phyloP scores from a whole-genome alignment of 2,888 invertebrate genomes.

The Neoitamus cyanurus region DNA sequence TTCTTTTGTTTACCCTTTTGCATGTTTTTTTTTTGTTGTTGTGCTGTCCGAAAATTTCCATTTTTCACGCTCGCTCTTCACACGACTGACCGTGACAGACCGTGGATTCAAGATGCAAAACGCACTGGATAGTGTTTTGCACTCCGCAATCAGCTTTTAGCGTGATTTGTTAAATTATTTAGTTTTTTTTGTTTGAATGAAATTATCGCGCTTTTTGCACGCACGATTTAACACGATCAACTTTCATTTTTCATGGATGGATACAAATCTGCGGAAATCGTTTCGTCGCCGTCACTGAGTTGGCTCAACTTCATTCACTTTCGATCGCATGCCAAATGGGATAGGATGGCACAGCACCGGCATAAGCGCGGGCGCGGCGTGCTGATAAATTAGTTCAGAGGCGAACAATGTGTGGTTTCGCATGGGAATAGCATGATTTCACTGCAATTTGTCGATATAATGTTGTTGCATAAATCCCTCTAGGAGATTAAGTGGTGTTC shows the following conservation, averaged over 20 bases:
- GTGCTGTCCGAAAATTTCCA: not conserved
- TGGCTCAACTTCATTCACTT: not conserved
- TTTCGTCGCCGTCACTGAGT: not conserved
- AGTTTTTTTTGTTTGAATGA: not conserved
- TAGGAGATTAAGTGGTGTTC: not conserved
- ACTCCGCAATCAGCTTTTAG: not conserved
- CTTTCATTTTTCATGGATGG: not conserved
- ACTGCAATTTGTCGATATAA: not conserved
- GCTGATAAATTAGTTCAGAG: not conserved
- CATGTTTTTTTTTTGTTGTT: not conserved
- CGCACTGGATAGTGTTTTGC: not conserved
- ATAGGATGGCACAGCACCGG: not conserved
- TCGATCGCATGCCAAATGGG: not conserved
- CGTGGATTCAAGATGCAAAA: not conserved
- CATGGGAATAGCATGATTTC: slow-evolving; percentile 1
- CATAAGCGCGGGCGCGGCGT: not conserved
- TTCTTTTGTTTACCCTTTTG: not conserved
- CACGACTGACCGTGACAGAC: not conserved
- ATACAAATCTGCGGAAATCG: not conserved
- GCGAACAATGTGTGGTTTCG: not conserved
- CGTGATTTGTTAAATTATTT: not conserved
- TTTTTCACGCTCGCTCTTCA: slow-evolving; percentile 1
- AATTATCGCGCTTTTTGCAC: not conserved
- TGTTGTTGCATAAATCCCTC: not conserved
- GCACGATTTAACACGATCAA: not conserved